Evolutionary conservation across 2,888 invertebrate species (phyloP).

Genomic region (Heliconius aoede): DNA sequence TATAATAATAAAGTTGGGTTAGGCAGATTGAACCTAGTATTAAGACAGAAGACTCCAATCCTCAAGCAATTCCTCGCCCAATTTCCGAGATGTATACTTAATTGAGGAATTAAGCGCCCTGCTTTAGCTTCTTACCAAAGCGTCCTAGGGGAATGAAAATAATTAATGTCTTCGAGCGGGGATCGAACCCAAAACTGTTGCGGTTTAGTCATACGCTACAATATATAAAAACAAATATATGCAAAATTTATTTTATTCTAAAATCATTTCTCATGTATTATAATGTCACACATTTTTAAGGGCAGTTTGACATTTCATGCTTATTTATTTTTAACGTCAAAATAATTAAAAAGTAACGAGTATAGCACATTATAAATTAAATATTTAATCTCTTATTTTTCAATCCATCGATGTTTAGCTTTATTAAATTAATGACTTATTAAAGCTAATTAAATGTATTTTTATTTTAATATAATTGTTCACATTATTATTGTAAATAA

Average conservation of each 20-base stretch:
- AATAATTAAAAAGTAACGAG: slow-evolving; percentile 27
- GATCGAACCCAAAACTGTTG: not conserved
- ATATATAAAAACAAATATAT: too few species aligned
- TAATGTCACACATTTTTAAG: slow-evolving; percentile 1
- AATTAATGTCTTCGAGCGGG: not conserved
- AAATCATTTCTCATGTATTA: not conserved
- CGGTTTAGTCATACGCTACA: not conserved
- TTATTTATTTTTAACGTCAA: not conserved
- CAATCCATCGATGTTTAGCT: slow-evolving; percentile 5
- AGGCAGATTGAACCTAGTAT: too few species aligned
- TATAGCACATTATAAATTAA: slow-evolving; percentile 37
- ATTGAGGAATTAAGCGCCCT: too few species aligned
- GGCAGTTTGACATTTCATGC: not conserved
- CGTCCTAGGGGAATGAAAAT: not conserved
- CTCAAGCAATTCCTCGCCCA: too few species aligned
- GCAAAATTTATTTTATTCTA: not conserved
- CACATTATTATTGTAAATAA: slow-evolving; percentile 11
- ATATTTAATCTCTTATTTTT: slow-evolving; percentile 24
- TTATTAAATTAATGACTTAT: not conserved
- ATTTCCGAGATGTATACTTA: too few species aligned
- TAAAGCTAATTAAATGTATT: slow-evolving; percentile 15
- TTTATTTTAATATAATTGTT: not conserved
- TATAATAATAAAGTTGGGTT: too few species aligned
- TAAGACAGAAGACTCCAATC: too few species aligned
- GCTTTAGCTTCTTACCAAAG: too few species aligned